These are phyloP conservation scores for Chymomyza amoena DNA, from an alignment of 2,888 invertebrate species.

Conservation along the genomic window DNA sequence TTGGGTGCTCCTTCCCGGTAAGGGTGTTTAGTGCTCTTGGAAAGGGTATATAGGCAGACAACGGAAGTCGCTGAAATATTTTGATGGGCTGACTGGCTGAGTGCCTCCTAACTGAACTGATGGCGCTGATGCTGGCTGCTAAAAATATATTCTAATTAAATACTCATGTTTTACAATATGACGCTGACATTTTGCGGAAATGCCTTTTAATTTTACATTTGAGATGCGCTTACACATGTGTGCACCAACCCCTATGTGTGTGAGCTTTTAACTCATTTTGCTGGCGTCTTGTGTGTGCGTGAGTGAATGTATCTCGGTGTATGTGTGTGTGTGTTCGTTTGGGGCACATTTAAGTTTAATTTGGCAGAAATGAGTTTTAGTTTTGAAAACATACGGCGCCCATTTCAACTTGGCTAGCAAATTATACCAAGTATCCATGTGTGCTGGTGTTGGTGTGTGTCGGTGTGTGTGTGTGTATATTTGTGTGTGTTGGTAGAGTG, in stretches of 20 bases:
- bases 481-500: conserved; percentile 17
- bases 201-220: conserved; percentile 73
- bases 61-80: conserved; percentile 35
- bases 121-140: conserved; percentile 26
- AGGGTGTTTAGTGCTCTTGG: background rate
- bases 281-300: conserved; percentile 19
- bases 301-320: conserved; percentile 15
- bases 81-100: conserved; percentile 1
- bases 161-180: conserved; percentile 75
- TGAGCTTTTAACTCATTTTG: conserved; percentile 46
- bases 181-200: conserved; percentile 74
- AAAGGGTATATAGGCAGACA: background rate
- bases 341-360: conserved; percentile 67
- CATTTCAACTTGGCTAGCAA: conserved; percentile 42
- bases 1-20: background rate
- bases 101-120: conserved; percentile 13
- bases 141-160: conserved; percentile 73
- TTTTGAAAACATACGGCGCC: conserved; percentile 51
- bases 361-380: conserved; percentile 74
- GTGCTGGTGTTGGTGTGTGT: conserved; percentile 1
- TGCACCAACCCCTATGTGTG: background rate
- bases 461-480: conserved; percentile 12
- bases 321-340: background rate
- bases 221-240: conserved; percentile 45
- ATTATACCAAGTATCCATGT: background rate